Base-by-base conservation (phyloP, 2,888 invertebrate genomes). In the Hyppa rectilinea region DNA sequence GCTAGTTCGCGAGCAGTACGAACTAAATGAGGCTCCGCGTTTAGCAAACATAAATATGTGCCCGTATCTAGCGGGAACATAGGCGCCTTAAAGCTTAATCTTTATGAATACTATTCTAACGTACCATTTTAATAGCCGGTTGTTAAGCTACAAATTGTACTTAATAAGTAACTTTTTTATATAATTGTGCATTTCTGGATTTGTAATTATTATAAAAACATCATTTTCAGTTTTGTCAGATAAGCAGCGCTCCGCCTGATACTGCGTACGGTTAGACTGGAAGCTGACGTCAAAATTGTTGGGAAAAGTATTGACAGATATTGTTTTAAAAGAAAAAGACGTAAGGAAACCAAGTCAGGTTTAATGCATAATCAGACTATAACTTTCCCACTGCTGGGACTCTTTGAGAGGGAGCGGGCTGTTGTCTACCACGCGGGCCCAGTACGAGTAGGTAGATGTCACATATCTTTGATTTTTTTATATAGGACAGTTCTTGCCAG, bases 1-100 rank as follows among this genome's bases (percentile, higher is more conserved):
- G 87, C 85, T 80, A 72, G 90, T 88, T 92, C 89, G 91, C 91
- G 91, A 92, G 92, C 88, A 83, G 85, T 86, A 86, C 88, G 83
- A 86, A 85, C 86, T 88, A 87, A 90, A 89, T 88, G 89, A 87
- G 88, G 87, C 88, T 84, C 81, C 84, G 78, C 84, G 84, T 85
- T 87, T 87, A 84, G 72, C 86, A 80, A 86, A 88, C 89, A 90
- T 89, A 90, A 89, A 90, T 88, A 88, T 85, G 82, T 83, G 81
- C 82, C 83, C 82, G 81, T 87, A 84, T 85, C 86, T 85, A 82
- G 80, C 62, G 75, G 75, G 81, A 82, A 78, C 84, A 81, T 80
- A 82, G 72, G 55, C 71, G 74, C 81, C 76, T 80, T 82, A 87
- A 78, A 82, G 83, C 82, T 85, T 83, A 85, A 87, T 87, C 86